Base-by-base conservation (phyloP, 1,140 invertebrate species). In the Ericerus pela region DNA sequence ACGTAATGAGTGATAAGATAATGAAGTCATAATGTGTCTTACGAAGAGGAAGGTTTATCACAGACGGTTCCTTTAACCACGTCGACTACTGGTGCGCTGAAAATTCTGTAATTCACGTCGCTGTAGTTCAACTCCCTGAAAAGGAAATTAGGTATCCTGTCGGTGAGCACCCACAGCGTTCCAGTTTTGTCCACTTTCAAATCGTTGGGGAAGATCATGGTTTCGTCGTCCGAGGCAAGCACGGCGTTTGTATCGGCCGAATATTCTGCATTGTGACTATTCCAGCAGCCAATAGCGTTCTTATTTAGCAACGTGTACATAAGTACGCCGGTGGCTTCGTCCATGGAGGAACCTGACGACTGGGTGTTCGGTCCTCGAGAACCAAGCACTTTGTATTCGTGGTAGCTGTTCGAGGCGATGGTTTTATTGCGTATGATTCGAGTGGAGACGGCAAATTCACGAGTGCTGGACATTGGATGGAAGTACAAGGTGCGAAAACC, bases 231-330 rank as follows among this genome's bases (percentile, higher is more conserved):
- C 56, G 75, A 77, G 51, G 84, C 84, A 5, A 82, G 77, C 16
- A 86, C 67, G 11, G 73, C 83, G n/a, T 60, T 61, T 1, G 60
- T 64, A 2, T 62, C 51, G 4, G 60, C 36, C 2, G 54, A 53
- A 54, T 61, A 65, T 0, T 76, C 76, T 18, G 2, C 20, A 12
- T 65, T 59, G 12, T 62, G 56, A 0, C 81, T 82, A 54, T 76
- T 79, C 84, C 84, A 88, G 61, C 84, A 88, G 1, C 79, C 82
- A 0, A 88, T 74, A 1, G 82, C 79, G 62, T 87, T 84, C 16
- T 82, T 66, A 66, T 85, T 85, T 0, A 84, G 74, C 38, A 85
- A 69, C 1, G 81, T 77, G 65, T 86, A 88, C 65, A 88, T 83
- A 0, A 87, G 67, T 10, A 86, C 79, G 1, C 80, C 80, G 0